Percentiles rank a stretch among this genome's conserved stretches.
Evolutionary conservation across 2,113 vertebrate species (phyloP).

Genomic region (Casuarius casuarius): DNA sequence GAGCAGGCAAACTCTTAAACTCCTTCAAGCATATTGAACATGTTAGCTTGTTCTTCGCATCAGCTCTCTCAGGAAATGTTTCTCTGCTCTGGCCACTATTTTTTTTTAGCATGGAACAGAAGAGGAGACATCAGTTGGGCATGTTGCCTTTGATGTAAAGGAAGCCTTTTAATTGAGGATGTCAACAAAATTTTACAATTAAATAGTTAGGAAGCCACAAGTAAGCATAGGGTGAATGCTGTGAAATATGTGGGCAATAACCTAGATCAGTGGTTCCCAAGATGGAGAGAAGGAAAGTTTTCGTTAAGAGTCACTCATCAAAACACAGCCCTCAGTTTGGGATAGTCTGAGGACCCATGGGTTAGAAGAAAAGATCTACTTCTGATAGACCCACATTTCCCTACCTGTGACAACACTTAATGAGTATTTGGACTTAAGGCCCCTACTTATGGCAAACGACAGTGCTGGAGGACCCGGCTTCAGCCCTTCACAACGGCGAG

Average conservation of each 20-base stretch:
- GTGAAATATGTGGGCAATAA: not conserved
- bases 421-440: not conserved
- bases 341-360: not conserved
- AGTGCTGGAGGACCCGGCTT: not conserved
- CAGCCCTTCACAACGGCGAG: not conserved
- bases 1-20: conserved; percentile 89
- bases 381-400: not conserved
- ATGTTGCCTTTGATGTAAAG: not conserved
- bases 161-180: not conserved
- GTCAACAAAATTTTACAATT: not conserved
- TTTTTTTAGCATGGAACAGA: conserved; percentile 19
- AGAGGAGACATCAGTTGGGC: conserved; percentile 39
- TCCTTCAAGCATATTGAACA: conserved; percentile 89
- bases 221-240: not conserved
- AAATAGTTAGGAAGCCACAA: not conserved
- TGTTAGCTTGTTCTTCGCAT: conserved; percentile 80
- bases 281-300: not conserved
- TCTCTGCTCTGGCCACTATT: conserved; percentile 75
- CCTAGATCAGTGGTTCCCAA: not conserved
- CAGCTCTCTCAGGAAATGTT: conserved; percentile 74
- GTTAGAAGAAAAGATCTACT: not conserved
- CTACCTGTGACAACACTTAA: not conserved
- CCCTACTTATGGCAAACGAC: not conserved
- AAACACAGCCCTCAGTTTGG: accelerated
- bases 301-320: not conserved